Base-by-base conservation (phyloP, 2,113 vertebrate species). In the Tetrax tetrax region DNA sequence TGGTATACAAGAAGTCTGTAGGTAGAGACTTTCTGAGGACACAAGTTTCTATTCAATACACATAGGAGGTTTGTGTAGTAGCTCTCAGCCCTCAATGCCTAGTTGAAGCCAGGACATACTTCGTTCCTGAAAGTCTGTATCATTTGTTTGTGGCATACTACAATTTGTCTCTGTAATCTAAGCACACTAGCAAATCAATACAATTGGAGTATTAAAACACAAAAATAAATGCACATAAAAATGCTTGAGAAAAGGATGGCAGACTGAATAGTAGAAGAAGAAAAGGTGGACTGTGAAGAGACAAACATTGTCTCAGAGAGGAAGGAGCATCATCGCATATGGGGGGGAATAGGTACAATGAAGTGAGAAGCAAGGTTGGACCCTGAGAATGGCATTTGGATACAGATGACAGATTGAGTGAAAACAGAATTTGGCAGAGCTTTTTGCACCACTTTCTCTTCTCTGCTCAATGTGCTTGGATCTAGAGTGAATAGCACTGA, bases 281-380 rank as follows among this genome's bases (percentile, higher is more conserved):
- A 89, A 27, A 80, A 19, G 7, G 45, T 33, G 27, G 50, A 72
- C 47, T 74, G 38, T 24, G 37, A 89, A 81, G 41, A 45, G 41
- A n/a, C 18, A 83, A 71, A n/a, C 33, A 29, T 9, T 27, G 10
- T 37, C 29, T 53, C 50, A 87, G 61, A 78, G 24, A 11, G 7
- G n/a, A 75, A 54, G 15, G 9, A 54, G 2, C 4, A 50, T 61
- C 35, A 17, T 4, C 35, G 5, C 1, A 0, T 35, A 14, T 25
- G 6, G 4, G 12, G 6, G 5, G 56, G 21, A 56, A 65, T 8
- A 80, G 14, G 45, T 72, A 60, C 18, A 69, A n/a, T 24, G 10
- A 86, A 43, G 7, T 15, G 45, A 86, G 31, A 83, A 87, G 5
- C 4, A 69, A 69, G 24, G 16, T 2, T 83, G 50, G 50, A 70